Conservation (phyloP, 1,140 invertebrate species). For the Heliothis virescens region DNA sequence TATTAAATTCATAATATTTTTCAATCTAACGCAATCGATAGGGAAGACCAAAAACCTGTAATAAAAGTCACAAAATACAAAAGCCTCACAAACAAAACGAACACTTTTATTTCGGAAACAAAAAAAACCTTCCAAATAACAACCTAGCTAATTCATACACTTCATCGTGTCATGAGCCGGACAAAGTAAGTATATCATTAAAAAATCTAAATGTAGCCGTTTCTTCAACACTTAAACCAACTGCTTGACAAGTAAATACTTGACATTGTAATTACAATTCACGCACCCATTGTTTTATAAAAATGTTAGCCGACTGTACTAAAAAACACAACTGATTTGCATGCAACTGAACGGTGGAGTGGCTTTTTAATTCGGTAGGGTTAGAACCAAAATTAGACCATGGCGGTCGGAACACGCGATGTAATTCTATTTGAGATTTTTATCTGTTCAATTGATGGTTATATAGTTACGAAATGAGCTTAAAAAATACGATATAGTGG, state of each 20-base stretch:
- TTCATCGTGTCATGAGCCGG: slow-evolving; percentile 38
- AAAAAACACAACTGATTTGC: slow-evolving; percentile 38
- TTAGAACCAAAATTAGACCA: slow-evolving; percentile 69
- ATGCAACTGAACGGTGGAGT: slow-evolving; percentile 1
- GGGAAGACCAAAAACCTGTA: neutral
- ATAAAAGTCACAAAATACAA: neutral
- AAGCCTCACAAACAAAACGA: neutral
- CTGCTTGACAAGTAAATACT: slow-evolving; percentile 40
- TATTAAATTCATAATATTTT: neutral
- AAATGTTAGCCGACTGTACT: slow-evolving; percentile 58
- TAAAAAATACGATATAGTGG: slow-evolving; percentile 72
- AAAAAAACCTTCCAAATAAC: slow-evolving; percentile 27
- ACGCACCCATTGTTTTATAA: slow-evolving; percentile 70
- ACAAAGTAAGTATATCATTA: slow-evolving; percentile 43
- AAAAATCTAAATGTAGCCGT: slow-evolving; percentile 37
- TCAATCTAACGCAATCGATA: too few species aligned
- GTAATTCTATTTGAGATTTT: slow-evolving; percentile 75
- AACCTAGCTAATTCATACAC: slow-evolving; percentile 35
- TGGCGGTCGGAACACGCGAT: slow-evolving; percentile 73
- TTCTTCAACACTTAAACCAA: slow-evolving; percentile 40
- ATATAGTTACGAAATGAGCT: slow-evolving; percentile 76
- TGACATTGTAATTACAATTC: slow-evolving; percentile 72
- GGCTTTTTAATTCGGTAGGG: slow-evolving; percentile 30
- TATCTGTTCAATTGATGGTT: slow-evolving; percentile 82
- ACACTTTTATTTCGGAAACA: slow-evolving; percentile 5